Percentiles rank a stretch among this genome's conserved stretches.
These are phyloP conservation scores for Melierax canorus DNA, from an alignment of 2,113 vertebrate species.

Conservation along the genomic window DNA sequence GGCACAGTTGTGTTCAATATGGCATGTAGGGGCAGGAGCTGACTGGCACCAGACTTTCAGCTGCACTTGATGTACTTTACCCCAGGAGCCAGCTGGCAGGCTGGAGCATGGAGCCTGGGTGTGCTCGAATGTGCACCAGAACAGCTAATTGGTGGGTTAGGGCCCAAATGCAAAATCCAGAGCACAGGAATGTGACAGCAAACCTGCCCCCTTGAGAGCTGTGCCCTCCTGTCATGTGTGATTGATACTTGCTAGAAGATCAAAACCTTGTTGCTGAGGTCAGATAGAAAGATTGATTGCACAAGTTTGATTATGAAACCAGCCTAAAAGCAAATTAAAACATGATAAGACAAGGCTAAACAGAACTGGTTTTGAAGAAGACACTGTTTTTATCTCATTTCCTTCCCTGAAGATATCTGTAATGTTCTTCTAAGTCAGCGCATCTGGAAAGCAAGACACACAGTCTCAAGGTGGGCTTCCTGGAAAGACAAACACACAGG, in stretches of 20 bases:
- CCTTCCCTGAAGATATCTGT: neutral
- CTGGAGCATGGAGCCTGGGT: neutral
- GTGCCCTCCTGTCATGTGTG: neutral
- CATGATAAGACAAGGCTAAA: neutral
- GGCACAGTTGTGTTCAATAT: neutral
- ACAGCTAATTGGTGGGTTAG: neutral
- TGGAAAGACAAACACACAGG: neutral
- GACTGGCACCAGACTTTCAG: neutral
- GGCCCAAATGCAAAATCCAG: neutral
- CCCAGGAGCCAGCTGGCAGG: neutral
- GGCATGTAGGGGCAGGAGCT: neutral
- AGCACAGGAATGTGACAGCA: neutral
- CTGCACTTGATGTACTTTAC: neutral
- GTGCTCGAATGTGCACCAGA: neutral
- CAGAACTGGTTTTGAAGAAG: neutral
- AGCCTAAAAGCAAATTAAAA: neutral
- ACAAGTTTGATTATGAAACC: conserved; percentile 14
- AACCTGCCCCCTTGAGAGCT: neutral
- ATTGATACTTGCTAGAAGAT: neutral
- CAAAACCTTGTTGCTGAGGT: neutral
- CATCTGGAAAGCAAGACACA: neutral
- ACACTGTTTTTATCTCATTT: neutral
- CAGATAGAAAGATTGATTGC: neutral
- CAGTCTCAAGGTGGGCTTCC: neutral
- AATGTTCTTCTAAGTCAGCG: neutral